Percentiles rank a stretch among this genome's conserved stretches.
Evolutionary conservation across 1,140 invertebrate species (phyloP).

Genomic region (Hyphantria cunea): DNA sequence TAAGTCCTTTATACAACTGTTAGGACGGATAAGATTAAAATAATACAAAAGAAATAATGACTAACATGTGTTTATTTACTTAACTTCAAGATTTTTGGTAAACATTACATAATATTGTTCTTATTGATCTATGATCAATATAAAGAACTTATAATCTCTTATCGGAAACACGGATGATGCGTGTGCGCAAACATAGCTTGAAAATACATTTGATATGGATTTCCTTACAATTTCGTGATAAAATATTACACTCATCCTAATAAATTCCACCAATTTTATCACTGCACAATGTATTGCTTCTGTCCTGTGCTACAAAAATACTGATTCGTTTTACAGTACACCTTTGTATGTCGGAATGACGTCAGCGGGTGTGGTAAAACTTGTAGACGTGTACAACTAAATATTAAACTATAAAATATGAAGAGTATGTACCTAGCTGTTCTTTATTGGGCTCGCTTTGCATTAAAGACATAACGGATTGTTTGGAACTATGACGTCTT

Average conservation of each 20-base stretch:
- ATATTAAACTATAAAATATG: not conserved
- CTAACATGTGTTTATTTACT: constrained; percentile 18
- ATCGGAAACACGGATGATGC: too few relatives aligned
- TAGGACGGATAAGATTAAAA: not conserved
- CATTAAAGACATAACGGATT: too few relatives aligned
- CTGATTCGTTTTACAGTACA: constrained; percentile 25
- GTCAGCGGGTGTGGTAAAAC: constrained; percentile 19
- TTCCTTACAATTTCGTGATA: too few relatives aligned
- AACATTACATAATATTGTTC: constrained; percentile 6
- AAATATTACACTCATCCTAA: too few relatives aligned
- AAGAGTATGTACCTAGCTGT: too few relatives aligned
- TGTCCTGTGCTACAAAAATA: constrained; percentile 22
- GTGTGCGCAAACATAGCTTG: too few relatives aligned
- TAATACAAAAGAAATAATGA: not conserved
- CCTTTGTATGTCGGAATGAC: constrained; percentile 10
- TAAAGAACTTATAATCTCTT: not conserved
- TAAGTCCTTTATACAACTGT: too few relatives aligned
- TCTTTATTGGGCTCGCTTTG: too few relatives aligned
- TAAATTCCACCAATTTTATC: constrained; percentile 9
- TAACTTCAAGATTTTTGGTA: constrained; percentile 21
- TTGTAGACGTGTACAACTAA: not conserved
- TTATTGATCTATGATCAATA: not conserved
- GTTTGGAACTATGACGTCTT: too few relatives aligned
- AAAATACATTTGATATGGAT: too few relatives aligned
- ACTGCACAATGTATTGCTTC: not conserved